These are phyloP conservation scores for Hylia prasina DNA, from an alignment of 2,113 vertebrate species.

Conservation along the genomic window DNA sequence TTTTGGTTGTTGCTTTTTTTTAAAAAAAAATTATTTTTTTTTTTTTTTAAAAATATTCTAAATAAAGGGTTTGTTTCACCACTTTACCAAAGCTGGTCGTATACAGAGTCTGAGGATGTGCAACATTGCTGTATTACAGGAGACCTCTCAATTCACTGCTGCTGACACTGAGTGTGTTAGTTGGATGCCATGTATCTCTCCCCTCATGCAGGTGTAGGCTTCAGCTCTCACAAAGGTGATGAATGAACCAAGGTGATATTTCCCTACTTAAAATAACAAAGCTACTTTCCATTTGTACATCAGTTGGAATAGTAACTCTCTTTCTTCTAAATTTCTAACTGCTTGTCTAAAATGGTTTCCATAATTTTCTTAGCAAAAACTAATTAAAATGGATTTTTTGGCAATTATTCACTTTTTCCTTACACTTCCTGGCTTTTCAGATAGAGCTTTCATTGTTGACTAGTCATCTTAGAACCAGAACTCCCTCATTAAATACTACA, in stretches of 20 bases:
- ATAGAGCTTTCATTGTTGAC: conserved; percentile 16
- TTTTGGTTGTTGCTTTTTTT: not conserved
- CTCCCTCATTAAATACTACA: not conserved
- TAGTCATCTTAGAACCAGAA: not conserved
- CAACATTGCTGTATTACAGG: not conserved
- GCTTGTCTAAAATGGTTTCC: not conserved
- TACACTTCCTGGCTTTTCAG: not conserved
- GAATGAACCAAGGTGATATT: not conserved
- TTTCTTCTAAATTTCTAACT: not conserved
- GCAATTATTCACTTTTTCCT: not conserved
- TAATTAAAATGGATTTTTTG: not conserved
- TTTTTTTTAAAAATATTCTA: not conserved
- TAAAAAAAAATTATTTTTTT: too few relatives aligned
- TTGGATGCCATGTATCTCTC: not conserved
- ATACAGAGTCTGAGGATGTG: not conserved
- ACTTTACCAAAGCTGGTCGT: not conserved
- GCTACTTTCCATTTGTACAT: not conserved
- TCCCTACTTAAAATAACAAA: not conserved
- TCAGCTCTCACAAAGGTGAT: not conserved
- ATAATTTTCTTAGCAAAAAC: not conserved
- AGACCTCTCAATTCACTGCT: not conserved
- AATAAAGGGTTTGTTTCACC: not conserved
- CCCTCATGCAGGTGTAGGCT: not conserved
- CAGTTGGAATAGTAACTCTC: not conserved
- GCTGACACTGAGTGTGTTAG: not conserved